Base-by-base conservation (phyloP, 2,888 invertebrate genomes). In the Erebia epiphron region DNA sequence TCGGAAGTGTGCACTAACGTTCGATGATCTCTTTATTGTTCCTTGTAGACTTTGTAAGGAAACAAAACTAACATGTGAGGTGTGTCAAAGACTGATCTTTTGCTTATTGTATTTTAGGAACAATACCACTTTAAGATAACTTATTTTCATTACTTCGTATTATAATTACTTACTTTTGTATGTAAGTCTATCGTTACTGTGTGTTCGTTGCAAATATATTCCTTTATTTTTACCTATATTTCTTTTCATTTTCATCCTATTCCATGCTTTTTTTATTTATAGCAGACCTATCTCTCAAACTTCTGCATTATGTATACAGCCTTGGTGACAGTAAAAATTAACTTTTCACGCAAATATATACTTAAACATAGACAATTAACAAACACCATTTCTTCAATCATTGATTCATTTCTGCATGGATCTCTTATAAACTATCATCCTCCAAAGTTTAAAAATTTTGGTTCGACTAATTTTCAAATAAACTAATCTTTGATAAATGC, bases 141-240 rank as follows among this genome's bases (percentile, higher is more conserved):
- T 83, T 87, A 86, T 83, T 86, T 85, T 86, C 86, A 86, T 86
- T 89, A 87, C 86, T 87, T 87, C 81, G 76, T 78, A 76, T 80
- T 79, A 76, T 78, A 80, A 77, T 79, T 79, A 81, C 78, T 79
- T 79, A 81, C 78, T 77, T 80, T 86, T 85, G 81, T 86, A 84
- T 87, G 85, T 91, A 88, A 91, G 86, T 87, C 83, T 87, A 84
- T 89, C 90, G 92, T 92, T 91, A 91, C 81, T 87, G 88, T 90
- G 92, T 92, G 92, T 92, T 91, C 91, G 92, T 92, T 92, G 91
- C 93, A 92, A 93, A 92, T 93, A 92, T 92, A 92, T 86, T 91
- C 87, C 89, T 92, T 92, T 92, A 91, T 92, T 92, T 91, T 89
- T 89, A 91, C 84, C 87, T 89, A 86, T 89, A 86, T 88, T 90